Conservation (phyloP, 2,888 invertebrate genomes). For the Phyllotreta cruciferae region DNA sequence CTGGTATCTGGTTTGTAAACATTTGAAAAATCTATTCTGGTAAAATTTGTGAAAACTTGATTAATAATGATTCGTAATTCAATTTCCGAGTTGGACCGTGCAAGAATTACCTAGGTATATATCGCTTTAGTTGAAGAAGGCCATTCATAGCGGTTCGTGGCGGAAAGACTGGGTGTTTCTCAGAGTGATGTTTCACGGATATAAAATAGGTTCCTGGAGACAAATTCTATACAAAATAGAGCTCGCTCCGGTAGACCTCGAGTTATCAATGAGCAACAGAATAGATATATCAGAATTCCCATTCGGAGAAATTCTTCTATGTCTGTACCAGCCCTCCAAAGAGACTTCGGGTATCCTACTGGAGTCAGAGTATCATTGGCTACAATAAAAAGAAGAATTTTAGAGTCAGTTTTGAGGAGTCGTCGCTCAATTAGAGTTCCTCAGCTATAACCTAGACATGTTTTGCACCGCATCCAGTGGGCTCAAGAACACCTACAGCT, state of each 20-base stretch:
- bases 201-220: conserved; percentile 6
- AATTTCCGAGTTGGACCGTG: too few species aligned
- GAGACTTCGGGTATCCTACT: neutral
- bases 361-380: conserved; percentile 17
- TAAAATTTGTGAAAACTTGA: too few species aligned
- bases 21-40: too few species aligned
- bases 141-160: too few species aligned
- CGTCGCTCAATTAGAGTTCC: neutral
- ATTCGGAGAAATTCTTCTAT: too few species aligned
- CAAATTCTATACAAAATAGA: conserved; percentile 8
- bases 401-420: conserved; percentile 3
- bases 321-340: neutral
- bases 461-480: conserved; percentile 7
- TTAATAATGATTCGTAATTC: too few species aligned
- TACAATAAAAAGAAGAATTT: conserved; percentile 10
- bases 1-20: too few species aligned
- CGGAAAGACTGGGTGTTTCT: too few species aligned
- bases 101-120: too few species aligned
- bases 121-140: too few species aligned
- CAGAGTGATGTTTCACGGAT: too few species aligned
- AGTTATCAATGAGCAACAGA: conserved; percentile 6
- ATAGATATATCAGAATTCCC: conserved; percentile 4
- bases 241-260: conserved; percentile 12
- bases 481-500: too few species aligned
- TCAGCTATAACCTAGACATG: conserved; percentile 11